phyloP scores from a whole-genome alignment of 2,888 invertebrate species.

The Dexiosoma caninum region DNA sequence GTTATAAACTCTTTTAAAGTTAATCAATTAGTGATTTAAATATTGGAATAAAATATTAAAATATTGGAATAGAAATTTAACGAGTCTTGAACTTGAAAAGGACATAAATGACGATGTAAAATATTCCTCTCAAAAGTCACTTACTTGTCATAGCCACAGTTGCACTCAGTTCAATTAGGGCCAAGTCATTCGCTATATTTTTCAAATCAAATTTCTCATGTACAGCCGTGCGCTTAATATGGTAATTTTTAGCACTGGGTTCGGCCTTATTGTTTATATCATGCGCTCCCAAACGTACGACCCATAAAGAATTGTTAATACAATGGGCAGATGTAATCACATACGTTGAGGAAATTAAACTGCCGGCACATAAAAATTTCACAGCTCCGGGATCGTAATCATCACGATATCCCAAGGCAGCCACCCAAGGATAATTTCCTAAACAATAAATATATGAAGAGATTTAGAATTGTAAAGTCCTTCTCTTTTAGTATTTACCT shows the following conservation, averaged over 20 bases:
- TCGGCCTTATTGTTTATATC: constrained; percentile 80
- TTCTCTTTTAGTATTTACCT: constrained; percentile 65
- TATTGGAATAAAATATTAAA: too few relatives aligned
- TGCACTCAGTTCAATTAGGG: constrained; percentile 82
- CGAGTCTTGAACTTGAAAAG: too few relatives aligned
- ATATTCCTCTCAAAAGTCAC: not conserved
- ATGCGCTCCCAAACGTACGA: constrained; percentile 88
- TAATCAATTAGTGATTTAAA: not conserved
- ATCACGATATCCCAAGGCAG: constrained; percentile 83
- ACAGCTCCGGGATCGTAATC: constrained; percentile 75
- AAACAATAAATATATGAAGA: not conserved
- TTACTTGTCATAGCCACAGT: constrained; percentile 70
- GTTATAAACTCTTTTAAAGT: constrained; percentile 81
- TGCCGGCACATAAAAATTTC: constrained; percentile 86
- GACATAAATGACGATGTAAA: not conserved
- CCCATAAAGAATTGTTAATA: constrained; percentile 72
- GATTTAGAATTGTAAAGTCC: not conserved
- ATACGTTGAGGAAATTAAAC: constrained; percentile 83
- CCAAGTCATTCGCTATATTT: constrained; percentile 87
- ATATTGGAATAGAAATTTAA: too few relatives aligned
- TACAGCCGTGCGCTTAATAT: constrained; percentile 80
- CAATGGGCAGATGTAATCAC: constrained; percentile 85
- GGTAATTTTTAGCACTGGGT: constrained; percentile 82
- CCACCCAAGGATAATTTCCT: constrained; percentile 91
- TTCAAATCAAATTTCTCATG: constrained; percentile 84